These are phyloP conservation scores for Philaenus spumarius DNA, from an alignment of 1,140 invertebrate species.

Conservation along the genomic window DNA sequence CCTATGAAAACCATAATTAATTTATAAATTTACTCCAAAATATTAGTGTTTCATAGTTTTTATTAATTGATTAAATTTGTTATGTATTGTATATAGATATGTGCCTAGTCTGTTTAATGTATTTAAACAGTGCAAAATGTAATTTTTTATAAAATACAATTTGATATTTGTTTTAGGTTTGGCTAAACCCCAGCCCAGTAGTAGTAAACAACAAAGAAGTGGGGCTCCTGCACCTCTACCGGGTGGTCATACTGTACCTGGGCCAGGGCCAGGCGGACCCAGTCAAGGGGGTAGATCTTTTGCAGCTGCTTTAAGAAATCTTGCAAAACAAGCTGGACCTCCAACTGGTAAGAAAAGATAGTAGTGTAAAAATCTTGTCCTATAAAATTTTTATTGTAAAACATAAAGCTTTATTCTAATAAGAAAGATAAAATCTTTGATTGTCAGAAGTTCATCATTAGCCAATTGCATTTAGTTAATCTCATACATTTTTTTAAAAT, in stretches of 20 bases:
- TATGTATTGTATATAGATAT: too few relatives aligned
- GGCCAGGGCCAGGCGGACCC: slow-evolving; percentile 37
- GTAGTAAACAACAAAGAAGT: not conserved
- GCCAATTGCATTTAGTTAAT: too few relatives aligned
- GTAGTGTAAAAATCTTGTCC: not conserved
- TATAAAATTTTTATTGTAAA: not conserved
- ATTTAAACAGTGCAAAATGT: too few relatives aligned
- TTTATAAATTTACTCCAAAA: too few relatives aligned
- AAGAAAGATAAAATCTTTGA: too few relatives aligned
- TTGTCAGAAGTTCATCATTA: too few relatives aligned
- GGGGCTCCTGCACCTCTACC: not conserved
- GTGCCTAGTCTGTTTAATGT: too few relatives aligned
- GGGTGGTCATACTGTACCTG: slow-evolving; percentile 43
- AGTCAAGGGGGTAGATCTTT: slow-evolving; percentile 45
- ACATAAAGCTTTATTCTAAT: not conserved
- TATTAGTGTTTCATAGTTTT: too few relatives aligned
- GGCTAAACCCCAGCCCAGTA: slow-evolving; percentile 25
- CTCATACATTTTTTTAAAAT: too few relatives aligned
- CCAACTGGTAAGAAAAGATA: slow-evolving; percentile 31
- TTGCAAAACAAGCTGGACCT: slow-evolving; percentile 70
- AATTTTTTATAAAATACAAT: too few relatives aligned
- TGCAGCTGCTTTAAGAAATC: slow-evolving; percentile 68
- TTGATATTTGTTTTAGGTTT: slow-evolving; percentile 40
- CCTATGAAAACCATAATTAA: too few relatives aligned
- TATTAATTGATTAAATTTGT: too few relatives aligned